Base-by-base conservation (phyloP, 2,888 invertebrate genomes). In the Orthonevra nobilis region DNA sequence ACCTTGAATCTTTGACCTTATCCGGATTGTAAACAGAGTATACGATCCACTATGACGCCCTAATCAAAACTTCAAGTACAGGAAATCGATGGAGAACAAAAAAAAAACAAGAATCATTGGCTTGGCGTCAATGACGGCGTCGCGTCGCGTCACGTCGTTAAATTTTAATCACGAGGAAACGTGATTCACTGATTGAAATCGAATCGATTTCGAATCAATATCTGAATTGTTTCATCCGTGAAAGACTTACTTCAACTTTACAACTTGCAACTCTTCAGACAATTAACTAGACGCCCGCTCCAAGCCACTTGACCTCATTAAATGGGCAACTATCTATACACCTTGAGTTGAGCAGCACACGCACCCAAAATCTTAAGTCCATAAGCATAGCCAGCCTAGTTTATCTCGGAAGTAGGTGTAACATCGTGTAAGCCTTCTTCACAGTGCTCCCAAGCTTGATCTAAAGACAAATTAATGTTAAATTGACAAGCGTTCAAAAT, bases 161-260 rank as follows among this genome's bases (percentile, higher is more conserved):
- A n/a, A n/a, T n/a, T n/a, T n/a, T n/a, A n/a, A n/a, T n/a, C 28
- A 46, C 28, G 28, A 46, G 17, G 15, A 50, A 38, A 54, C 38
- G 54, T 54, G 54, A 36, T 26, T 54, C 38, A 23, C 38, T 20
- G 38, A 54, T 54, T 38, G 28, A 15, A 26, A 15, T 38, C 38
- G 36, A 54, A 40, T 54, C 28, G 38, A 38, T 54, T 28, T 23
- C n/a, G n/a, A n/a, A n/a, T n/a, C n/a, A n/a, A n/a, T n/a, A n/a
- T n/a, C n/a, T n/a, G n/a, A n/a, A n/a, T n/a, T n/a, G n/a, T n/a
- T n/a, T n/a, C n/a, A n/a, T 38, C 26, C 26, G 0, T 9, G 26
- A 26, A 38, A 40, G 38, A 26, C 7, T 54, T 12, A 38, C 10
- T 26, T 26, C 17, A 10, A 28, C 14, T 46, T 15, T 15, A 15